Base-by-base conservation (phyloP, 1,140 invertebrate species). In the Trichonephila inaurata region DNA sequence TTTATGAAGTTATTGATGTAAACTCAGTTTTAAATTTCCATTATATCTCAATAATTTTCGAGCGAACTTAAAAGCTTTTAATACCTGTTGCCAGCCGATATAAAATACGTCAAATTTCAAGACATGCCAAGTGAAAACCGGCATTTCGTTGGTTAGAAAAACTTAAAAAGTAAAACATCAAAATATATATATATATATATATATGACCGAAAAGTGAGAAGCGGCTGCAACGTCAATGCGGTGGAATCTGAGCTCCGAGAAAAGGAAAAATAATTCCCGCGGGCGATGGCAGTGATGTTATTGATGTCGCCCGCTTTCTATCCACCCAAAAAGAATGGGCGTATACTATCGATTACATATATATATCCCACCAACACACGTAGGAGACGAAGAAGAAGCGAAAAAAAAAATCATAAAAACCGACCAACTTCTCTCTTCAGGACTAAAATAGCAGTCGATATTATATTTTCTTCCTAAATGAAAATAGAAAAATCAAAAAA, bases 381-480 rank as follows among this genome's bases (percentile, higher is more conserved):
- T 18, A 77, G 33, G 6, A 33, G 72, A 77, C 62, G 62, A 64
- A 18, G 16, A 64, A 18, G 16, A 64, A 51, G 51, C 0, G 10
- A 60, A 40, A 88, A 69, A 62, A 72, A 89, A 89, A 89, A 21
- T 44, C 64, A 40, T 69, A 14, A 61, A 86, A 81, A 82, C 40
- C 77, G 44, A 44, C 72, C 28, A 33, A 40, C 85, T 60, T 89
- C n/a, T 44, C 64, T 24, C 87, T 89, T 44, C 61, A 12, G 33
- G 62, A 72, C 87, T 89, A 82, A 91, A 89, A 62, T 88, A 91
- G 33, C 66, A 44, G 89, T 91, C 89, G 77, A 91, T 91, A 91
- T 62, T 82, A 91, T 91, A 91, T 91, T 82, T 91, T 82, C 77
- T 60, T 82, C 58, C 89, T 62, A 58, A 60, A 58, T 19, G 21